Conservation (phyloP, 2,888 invertebrate species). For the Megalurothrips usitatus region DNA sequence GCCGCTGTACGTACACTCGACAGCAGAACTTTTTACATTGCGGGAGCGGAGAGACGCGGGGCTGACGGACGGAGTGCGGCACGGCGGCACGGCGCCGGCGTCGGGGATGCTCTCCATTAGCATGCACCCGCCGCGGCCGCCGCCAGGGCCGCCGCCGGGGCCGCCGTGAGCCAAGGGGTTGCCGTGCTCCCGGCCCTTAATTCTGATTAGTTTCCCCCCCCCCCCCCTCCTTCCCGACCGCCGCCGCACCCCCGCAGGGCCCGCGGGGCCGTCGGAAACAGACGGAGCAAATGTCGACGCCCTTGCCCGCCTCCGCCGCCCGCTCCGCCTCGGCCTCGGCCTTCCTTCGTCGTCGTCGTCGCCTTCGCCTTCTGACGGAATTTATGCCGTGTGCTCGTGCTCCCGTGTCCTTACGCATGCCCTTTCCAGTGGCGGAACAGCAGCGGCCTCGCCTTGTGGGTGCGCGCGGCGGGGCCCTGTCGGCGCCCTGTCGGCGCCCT, state of each 20-base stretch:
- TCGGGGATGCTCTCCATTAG: background rate
- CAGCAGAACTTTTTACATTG: background rate
- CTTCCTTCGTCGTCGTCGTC: background rate
- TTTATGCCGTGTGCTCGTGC: background rate
- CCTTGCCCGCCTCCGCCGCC: background rate
- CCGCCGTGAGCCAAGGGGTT: background rate
- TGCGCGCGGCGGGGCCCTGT: background rate
- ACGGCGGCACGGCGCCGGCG: background rate
- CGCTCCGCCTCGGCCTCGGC: background rate
- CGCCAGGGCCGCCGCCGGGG: background rate
- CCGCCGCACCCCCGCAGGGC: no score
- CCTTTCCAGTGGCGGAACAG: background rate
- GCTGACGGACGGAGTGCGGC: background rate
- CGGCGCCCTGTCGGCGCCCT: background rate
- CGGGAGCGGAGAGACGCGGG: background rate
- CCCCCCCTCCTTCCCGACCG: background rate
- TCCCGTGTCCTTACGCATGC: background rate
- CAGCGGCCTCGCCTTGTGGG: background rate
- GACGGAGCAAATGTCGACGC: no score
- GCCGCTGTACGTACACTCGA: background rate
- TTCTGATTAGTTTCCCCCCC: background rate
- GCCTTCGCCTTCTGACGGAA: background rate
- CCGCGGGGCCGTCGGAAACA: background rate
- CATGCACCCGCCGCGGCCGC: constrained; percentile 15
- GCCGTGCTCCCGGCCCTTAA: background rate